Evolutionary conservation across 2,888 invertebrate genomes (phyloP), one percentile per base, ranked within the genome.

Genomic region (Nudaria mundana): DNA sequence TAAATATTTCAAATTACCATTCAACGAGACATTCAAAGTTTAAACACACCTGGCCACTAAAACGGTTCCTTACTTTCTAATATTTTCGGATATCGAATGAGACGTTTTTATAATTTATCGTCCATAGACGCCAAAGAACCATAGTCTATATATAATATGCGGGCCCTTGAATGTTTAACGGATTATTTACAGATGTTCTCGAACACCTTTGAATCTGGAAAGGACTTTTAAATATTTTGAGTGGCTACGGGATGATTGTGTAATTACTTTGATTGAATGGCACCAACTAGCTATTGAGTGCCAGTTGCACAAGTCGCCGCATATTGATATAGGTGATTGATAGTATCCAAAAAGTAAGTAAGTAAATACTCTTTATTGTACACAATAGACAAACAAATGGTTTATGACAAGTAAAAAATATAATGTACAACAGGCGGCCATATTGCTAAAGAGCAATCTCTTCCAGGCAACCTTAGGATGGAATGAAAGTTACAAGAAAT

Each of bases 111-210:
- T 64, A 60, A 70, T 71, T 72, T 71, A 75, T 74, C 44, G 52
- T 47, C 40, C 35, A 46, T 46, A 42, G 43, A 47, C 36, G 40
- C 31, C 33, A 26, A 30, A 40, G 23, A 16, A 12, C 26, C 34
- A 30, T 32, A 40, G 20, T 25, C 16, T 18, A 31, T 30, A 42
- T 15, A 30, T 30, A 42, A 16, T 41, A 67, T 58, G 62, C 64
- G 62, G 65, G 64, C 44, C 46, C 61, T 67, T 52, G 46, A 61
- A 44, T 37, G 42, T 45, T 47, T 44, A 63, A 61, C 57, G 75
- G 78, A 78, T 81, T 81, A 76, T 61, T 56, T 44, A 71, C 83
- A 83, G 84, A 83, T 84, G 83, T 51, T 63, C 37, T 35, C 22
- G 53, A 49, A 66, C 83, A 83, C 83, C 81, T 83, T 81, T 56